A percentile compares a stretch with the other conserved stretches of the same genome.
Evolutionary conservation across 1,140 invertebrate genomes (phyloP).

Genomic region (Dinothrombium tinctorium): DNA sequence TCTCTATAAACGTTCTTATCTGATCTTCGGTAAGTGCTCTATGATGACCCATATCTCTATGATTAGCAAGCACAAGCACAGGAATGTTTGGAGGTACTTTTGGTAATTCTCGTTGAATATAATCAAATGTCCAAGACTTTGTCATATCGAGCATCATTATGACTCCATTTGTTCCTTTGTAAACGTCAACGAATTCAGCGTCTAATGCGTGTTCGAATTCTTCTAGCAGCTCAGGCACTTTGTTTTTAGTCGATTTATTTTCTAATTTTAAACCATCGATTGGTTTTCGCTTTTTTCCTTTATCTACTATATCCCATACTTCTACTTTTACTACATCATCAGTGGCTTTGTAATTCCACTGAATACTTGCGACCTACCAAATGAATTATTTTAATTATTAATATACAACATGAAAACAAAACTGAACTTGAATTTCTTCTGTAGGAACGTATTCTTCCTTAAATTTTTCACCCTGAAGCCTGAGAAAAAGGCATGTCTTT

Average conservation of each 20-base stretch:
- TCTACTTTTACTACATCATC: conserved; percentile 91
- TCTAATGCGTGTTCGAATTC: conserved; percentile 50
- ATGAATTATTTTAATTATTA: conserved; percentile 7
- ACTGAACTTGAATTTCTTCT: conserved; percentile 76
- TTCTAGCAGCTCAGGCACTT: no score
- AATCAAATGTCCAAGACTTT: conserved; percentile 89
- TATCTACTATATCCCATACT: conserved; percentile 94
- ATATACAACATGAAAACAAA: conserved; percentile 7
- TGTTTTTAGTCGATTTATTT: conserved; percentile 10
- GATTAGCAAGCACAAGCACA: conserved; percentile 72
- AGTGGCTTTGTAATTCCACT: conserved; percentile 89
- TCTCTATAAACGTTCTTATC: conserved; percentile 40
- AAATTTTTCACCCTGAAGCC: conserved; percentile 76
- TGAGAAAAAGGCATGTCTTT: conserved; percentile 70
- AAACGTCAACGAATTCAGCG: conserved; percentile 88
- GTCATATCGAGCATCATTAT: conserved; percentile 84
- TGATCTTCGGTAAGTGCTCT: conserved; percentile 45
- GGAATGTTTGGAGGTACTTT: conserved; percentile 67
- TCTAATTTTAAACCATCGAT: conserved; percentile 41
- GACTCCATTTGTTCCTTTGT: conserved; percentile 64
- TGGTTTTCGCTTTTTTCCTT: conserved; percentile 51
- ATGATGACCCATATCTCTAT: conserved; percentile 87
- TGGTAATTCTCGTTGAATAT: conserved; percentile 63
- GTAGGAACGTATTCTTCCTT: conserved; percentile 77
- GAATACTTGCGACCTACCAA: conserved; percentile 58